phyloP scores from a whole-genome alignment of 2,113 vertebrate genomes.

The Oreamnos americanus region DNA sequence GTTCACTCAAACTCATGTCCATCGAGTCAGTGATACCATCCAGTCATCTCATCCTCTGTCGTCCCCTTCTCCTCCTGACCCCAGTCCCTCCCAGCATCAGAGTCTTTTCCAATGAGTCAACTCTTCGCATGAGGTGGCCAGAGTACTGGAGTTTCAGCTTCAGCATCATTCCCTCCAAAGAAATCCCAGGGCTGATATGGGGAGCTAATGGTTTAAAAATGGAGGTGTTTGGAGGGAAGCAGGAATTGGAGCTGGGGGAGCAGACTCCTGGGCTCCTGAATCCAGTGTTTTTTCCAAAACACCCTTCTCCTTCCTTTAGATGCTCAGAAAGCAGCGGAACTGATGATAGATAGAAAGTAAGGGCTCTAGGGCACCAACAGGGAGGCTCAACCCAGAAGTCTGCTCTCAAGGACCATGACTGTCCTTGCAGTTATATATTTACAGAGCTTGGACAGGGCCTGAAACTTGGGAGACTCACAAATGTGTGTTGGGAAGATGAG shows the following conservation, averaged over 20 bases:
- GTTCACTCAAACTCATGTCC: no score
- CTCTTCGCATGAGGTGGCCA: no score
- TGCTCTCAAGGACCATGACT: neutral
- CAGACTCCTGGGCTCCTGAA: neutral
- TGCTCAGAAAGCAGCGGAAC: neutral
- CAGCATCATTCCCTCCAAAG: no score
- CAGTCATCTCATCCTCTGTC: no score
- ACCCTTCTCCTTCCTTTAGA: neutral
- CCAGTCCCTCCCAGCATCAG: no score
- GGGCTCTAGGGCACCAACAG: fast-evolving
- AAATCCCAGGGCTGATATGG: no score
- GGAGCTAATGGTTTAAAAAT: neutral
- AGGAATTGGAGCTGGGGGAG: fast-evolving
- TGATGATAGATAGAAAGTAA: fast-evolving
- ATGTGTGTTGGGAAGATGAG: fast-evolving
- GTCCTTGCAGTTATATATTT: fast-evolving
- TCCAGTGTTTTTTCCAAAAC: neutral
- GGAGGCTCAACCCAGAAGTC: neutral
- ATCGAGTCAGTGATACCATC: no score
- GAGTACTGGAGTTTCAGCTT: no score
- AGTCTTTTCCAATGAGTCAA: no score
- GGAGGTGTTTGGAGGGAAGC: fast-evolving
- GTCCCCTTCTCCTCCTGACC: no score
- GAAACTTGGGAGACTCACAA: fast-evolving
- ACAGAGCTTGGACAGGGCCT: neutral